Evolutionary conservation across 2,113 vertebrate species (phyloP).

Genomic region (Charadrius vociferus): DNA sequence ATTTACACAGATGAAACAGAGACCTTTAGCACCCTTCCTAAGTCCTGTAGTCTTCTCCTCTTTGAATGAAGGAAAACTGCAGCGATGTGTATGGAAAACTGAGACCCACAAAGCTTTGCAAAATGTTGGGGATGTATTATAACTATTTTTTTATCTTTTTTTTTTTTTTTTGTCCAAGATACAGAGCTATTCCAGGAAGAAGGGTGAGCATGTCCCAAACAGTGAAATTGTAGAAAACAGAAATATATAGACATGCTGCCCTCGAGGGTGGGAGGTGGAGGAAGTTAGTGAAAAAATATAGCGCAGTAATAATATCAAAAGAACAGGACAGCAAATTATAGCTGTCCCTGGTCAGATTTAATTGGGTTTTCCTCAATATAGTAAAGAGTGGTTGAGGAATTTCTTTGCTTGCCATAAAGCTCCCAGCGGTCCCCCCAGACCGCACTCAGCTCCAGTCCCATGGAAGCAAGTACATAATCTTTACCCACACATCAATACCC

Average conservation of each 20-base stretch:
- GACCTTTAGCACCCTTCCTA: neutral
- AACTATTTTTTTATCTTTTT: neutral
- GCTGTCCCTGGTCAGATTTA: constrained; percentile 60
- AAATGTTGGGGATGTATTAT: neutral
- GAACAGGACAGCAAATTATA: constrained; percentile 52
- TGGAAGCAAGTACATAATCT: constrained; percentile 59
- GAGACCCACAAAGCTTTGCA: neutral
- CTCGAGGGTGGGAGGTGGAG: neutral
- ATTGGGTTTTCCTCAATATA: constrained; percentile 47
- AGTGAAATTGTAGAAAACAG: constrained; percentile 20
- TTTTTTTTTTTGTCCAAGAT: neutral
- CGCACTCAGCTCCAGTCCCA: constrained; percentile 51
- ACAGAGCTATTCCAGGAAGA: neutral
- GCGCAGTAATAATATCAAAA: constrained; percentile 42
- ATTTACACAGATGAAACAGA: neutral
- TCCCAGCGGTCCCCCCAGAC: constrained; percentile 43
- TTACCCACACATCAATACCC: constrained; percentile 52
- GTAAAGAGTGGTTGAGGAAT: constrained; percentile 48
- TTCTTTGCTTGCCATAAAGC: constrained; percentile 63
- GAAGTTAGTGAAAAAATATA: constrained; percentile 44
- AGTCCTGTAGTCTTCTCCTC: neutral
- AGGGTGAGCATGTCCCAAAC: neutral
- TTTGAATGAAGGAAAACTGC: neutral
- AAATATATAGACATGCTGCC: neutral
- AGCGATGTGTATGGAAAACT: neutral